Conservation (phyloP, 2,113 vertebrate genomes). For the Stigmatopora argus region DNA sequence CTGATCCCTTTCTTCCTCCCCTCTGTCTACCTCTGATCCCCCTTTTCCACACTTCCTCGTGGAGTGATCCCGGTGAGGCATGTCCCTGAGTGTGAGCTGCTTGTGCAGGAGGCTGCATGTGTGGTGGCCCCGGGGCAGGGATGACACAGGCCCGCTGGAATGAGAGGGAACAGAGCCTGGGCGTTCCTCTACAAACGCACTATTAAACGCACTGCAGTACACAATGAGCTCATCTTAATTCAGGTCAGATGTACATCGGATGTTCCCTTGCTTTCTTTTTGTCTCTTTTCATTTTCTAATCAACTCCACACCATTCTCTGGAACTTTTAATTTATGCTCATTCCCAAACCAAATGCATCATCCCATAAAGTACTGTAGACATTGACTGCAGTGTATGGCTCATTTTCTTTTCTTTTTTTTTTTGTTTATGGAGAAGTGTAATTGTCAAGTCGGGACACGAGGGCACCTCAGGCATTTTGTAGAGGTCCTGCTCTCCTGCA, state of each 20-base stretch:
- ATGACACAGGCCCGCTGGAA: conserved; percentile 78
- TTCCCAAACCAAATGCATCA: background rate
- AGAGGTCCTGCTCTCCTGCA: conserved; percentile 19
- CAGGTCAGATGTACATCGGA: conserved; percentile 79
- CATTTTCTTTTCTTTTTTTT: background rate
- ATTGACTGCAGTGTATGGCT: background rate
- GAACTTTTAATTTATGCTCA: conserved; percentile 15
- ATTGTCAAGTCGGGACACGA: conserved; percentile 22
- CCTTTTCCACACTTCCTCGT: conserved; percentile 50
- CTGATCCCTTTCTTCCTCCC: conserved; percentile 57
- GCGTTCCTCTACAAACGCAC: conserved; percentile 78
- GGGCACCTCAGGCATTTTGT: conserved; percentile 26
- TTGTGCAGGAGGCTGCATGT: conserved; percentile 66
- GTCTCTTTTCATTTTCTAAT: conserved; percentile 28
- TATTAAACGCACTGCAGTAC: conserved; percentile 77
- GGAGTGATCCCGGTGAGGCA: conserved; percentile 50
- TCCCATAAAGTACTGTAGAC: background rate
- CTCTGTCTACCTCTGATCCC: conserved; percentile 55
- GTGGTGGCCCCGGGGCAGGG: conserved; percentile 72
- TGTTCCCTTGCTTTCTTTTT: conserved; percentile 37
- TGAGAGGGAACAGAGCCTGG: conserved; percentile 77
- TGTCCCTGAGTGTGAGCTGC: conserved; percentile 62
- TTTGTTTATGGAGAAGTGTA: background rate
- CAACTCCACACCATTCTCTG: conserved; percentile 31
- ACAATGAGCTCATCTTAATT: conserved; percentile 84